Evolutionary conservation across 2,797 vertebrate species (phyloP).

Genomic region (Danio kyathit): DNA sequence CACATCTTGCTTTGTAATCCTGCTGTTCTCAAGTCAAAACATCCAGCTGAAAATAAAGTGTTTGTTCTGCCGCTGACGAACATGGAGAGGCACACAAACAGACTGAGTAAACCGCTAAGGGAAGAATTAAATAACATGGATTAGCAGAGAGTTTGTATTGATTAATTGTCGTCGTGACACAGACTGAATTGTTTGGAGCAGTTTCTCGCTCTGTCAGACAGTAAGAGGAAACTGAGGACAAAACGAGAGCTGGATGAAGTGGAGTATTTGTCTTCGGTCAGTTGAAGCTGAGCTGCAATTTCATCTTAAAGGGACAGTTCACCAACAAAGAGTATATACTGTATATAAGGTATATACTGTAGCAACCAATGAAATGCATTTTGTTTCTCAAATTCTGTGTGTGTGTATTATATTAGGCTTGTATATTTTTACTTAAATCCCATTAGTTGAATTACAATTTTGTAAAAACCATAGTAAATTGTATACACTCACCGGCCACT

Average conservation of each 20-base stretch:
- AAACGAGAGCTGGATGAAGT: not conserved
- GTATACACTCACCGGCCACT: too few species aligned
- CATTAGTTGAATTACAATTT: too few species aligned
- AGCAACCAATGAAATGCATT: too few species aligned
- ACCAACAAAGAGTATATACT: too few species aligned
- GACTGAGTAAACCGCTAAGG: constrained; percentile 7
- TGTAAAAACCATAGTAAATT: too few species aligned
- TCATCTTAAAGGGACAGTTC: not conserved
- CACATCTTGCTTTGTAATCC: not conserved
- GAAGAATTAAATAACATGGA: constrained; percentile 6
- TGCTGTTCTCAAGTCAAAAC: not conserved
- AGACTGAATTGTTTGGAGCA: not conserved
- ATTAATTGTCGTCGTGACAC: not conserved
- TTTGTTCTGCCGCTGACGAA: constrained; percentile 4
- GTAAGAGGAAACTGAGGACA: not conserved
- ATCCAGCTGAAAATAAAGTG: too few species aligned
- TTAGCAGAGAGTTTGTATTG: constrained; percentile 16
- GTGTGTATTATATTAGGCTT: too few species aligned
- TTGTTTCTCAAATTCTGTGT: too few species aligned
- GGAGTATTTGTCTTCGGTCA: not conserved
- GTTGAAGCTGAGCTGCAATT: not conserved
- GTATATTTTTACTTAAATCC: too few species aligned
- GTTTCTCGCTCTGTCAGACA: constrained; percentile 3
- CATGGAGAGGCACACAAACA: not conserved
- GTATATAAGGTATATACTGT: too few species aligned